These are phyloP conservation scores for Vesta saturnalis DNA, from an alignment of 2,888 invertebrate genomes.

Conservation along the genomic window DNA sequence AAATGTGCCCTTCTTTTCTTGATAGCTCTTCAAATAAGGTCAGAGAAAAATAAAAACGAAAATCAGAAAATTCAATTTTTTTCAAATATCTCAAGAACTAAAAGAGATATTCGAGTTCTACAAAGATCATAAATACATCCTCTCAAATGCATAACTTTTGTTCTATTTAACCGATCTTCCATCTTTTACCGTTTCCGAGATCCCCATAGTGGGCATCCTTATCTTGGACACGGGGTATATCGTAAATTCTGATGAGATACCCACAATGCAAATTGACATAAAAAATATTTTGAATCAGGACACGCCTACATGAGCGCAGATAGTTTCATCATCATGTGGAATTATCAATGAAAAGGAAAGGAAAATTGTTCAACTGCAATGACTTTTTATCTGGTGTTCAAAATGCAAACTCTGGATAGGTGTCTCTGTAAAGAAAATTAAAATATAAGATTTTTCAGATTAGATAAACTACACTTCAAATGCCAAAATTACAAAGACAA, in stretches of 20 bases:
- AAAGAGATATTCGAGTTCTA: no score
- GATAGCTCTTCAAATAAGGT: no score
- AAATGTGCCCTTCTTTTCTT: no score
- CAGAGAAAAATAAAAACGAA: no score
- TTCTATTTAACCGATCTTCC: no score
- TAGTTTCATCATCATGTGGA: constrained; percentile 52
- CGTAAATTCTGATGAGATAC: constrained; percentile 30
- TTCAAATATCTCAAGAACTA: no score
- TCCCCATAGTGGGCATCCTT: no score
- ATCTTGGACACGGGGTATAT: no score
- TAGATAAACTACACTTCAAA: neutral
- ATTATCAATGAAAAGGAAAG: constrained; percentile 44
- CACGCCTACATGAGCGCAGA: constrained; percentile 54
- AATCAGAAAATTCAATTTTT: no score
- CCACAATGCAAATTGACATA: constrained; percentile 21
- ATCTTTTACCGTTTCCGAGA: no score
- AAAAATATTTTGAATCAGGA: constrained; percentile 47
- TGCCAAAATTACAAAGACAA: neutral
- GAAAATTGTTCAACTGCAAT: constrained; percentile 37
- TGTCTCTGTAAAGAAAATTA: constrained; percentile 8
- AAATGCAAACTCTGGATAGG: constrained; percentile 17
- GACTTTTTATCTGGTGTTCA: constrained; percentile 7
- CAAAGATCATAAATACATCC: no score
- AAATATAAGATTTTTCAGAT: neutral
- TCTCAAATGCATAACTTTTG: no score